These are phyloP conservation scores for Agapornis canus DNA, from an alignment of 2,797 vertebrate species.

Conservation along the genomic window DNA sequence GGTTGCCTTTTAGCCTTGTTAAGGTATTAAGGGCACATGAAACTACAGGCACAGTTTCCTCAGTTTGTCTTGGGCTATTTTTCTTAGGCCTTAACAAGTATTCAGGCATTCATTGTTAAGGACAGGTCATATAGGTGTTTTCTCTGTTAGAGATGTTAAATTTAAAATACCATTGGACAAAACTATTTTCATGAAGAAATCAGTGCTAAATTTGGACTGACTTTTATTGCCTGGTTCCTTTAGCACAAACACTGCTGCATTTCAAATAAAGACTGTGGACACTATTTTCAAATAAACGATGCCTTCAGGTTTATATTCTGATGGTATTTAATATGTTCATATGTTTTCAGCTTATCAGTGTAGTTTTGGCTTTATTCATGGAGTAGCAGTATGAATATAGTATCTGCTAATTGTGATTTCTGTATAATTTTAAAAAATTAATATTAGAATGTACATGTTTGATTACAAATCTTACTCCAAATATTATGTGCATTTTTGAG, in stretches of 20 bases:
- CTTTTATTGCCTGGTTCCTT: background rate
- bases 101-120: background rate
- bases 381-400: background rate
- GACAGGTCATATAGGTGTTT: background rate
- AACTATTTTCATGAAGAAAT: background rate
- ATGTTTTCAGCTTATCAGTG: background rate
- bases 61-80: background rate
- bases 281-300: background rate
- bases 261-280: background rate
- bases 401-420: background rate
- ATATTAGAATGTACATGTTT: background rate
- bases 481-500: background rate
- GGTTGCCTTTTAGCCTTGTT: background rate
- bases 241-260: background rate
- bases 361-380: background rate
- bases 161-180: background rate
- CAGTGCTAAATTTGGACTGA: background rate
- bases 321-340: background rate
- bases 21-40: background rate
- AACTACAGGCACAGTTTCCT: background rate
- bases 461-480: background rate
- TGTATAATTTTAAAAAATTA: background rate
- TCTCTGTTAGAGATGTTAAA: background rate
- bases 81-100: background rate
- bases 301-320: background rate